Percentiles rank a stretch among this genome's conserved stretches.
phyloP scores from a whole-genome alignment of 2,113 vertebrate species.

The Cyphomyrus plagiostoma region DNA sequence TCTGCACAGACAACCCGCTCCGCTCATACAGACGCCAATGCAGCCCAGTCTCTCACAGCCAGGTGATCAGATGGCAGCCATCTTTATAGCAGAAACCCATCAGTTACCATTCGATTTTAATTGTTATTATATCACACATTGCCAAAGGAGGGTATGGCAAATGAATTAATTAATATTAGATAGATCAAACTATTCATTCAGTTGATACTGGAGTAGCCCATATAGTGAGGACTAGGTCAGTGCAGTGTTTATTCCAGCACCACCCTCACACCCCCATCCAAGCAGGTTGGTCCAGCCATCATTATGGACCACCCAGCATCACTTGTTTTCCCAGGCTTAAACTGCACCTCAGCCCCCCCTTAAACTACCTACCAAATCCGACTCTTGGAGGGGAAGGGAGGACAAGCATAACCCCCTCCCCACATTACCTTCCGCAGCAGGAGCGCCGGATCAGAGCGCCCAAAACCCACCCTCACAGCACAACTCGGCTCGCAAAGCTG shows the following conservation, averaged over 20 bases:
- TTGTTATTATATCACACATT: background rate
- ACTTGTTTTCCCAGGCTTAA: background rate
- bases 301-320: background rate
- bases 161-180: background rate
- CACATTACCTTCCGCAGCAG: background rate
- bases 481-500: background rate
- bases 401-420: background rate
- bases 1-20: conserved; percentile 17
- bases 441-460: background rate
- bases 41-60: background rate
- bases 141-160: background rate
- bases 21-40: background rate
- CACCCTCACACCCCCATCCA: background rate
- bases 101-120: background rate
- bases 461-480: background rate
- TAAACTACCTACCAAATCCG: background rate
- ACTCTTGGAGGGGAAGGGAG: background rate
- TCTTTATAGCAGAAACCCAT: background rate
- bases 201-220: background rate
- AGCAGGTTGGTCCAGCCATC: background rate
- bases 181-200: background rate
- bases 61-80: background rate
- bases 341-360: background rate
- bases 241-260: background rate
- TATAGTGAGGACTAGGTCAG: background rate